Evolutionary conservation across 1,140 invertebrate genomes (phyloP).

Genomic region (Centruroides sculpturatus): DNA sequence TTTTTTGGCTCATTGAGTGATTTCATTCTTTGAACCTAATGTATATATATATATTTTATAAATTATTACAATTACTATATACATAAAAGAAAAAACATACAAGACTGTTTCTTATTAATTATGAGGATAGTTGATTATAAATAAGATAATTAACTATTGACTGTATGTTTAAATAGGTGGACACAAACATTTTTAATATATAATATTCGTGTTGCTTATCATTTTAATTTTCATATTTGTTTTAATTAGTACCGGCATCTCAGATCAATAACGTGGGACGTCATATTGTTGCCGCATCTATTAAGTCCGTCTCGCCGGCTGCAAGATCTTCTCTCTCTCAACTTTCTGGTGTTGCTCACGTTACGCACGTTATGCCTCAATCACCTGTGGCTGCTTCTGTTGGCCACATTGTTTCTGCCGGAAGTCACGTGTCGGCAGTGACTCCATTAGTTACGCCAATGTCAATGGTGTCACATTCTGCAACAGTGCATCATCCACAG

Average conservation of each 20-base stretch:
- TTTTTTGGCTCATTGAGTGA: too few relatives aligned
- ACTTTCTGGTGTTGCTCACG: slow-evolving; percentile 10
- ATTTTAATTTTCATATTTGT: background rate
- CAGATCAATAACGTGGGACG: slow-evolving; percentile 9
- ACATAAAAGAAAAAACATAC: too few relatives aligned
- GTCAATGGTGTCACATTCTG: slow-evolving; percentile 11
- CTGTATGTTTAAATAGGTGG: too few relatives aligned
- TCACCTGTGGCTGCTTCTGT: slow-evolving; percentile 10
- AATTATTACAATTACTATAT: too few relatives aligned
- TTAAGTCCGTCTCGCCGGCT: slow-evolving; percentile 1
- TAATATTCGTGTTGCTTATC: too few relatives aligned
- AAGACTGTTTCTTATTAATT: too few relatives aligned
- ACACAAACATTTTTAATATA: too few relatives aligned
- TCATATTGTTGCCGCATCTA: background rate
- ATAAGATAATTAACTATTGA: too few relatives aligned
- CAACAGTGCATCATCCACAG: slow-evolving; percentile 4
- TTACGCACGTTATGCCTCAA: slow-evolving; percentile 5
- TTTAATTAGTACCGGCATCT: slow-evolving; percentile 1
- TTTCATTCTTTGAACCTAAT: too few relatives aligned
- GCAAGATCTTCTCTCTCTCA: slow-evolving; percentile 5
- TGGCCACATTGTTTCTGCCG: slow-evolving; percentile 7
- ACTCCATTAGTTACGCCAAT: slow-evolving; percentile 9
- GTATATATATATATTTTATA: too few relatives aligned
- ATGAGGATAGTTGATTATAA: too few relatives aligned
- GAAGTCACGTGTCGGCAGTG: slow-evolving; percentile 9